These are phyloP conservation scores for Phania funesta DNA, from an alignment of 2,888 invertebrate genomes.

Conservation along the genomic window DNA sequence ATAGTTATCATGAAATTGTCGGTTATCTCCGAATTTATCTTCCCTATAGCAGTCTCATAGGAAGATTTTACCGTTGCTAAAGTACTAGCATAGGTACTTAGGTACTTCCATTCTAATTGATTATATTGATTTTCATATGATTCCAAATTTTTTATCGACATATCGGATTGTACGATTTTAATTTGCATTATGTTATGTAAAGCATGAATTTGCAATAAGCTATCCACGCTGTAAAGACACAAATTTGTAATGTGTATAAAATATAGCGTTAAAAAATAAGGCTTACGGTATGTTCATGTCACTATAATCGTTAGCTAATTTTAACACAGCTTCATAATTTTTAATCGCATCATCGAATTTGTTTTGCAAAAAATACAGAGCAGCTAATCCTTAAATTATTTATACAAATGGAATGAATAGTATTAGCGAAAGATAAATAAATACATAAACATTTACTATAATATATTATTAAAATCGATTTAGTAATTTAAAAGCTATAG, in stretches of 20 bases:
- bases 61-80: slow-evolving; percentile 69
- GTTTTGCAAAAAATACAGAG: slow-evolving; percentile 82
- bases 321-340: slow-evolving; percentile 84
- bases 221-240: slow-evolving; percentile 81
- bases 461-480: no score
- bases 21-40: slow-evolving; percentile 30
- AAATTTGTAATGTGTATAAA: background rate
- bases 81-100: slow-evolving; percentile 76
- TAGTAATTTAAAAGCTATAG: no score
- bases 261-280: background rate
- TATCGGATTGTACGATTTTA: slow-evolving; percentile 70
- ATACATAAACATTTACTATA: no score
- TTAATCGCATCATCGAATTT: slow-evolving; percentile 82
- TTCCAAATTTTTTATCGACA: slow-evolving; percentile 1
- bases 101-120: slow-evolving; percentile 83
- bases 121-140: slow-evolving; percentile 79
- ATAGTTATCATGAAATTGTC: slow-evolving; percentile 64
- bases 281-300: slow-evolving; percentile 73
- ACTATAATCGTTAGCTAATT: slow-evolving; percentile 79
- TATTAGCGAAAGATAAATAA: no score
- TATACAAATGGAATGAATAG: background rate
- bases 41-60: slow-evolving; percentile 64
- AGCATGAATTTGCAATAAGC: slow-evolving; percentile 85
- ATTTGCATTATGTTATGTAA: slow-evolving; percentile 84
- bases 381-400: slow-evolving; percentile 82